Evolutionary conservation across 1,140 invertebrate genomes (phyloP), one percentile per base, ranked within the genome.

Genomic region (Chrysoperla carnea): DNA sequence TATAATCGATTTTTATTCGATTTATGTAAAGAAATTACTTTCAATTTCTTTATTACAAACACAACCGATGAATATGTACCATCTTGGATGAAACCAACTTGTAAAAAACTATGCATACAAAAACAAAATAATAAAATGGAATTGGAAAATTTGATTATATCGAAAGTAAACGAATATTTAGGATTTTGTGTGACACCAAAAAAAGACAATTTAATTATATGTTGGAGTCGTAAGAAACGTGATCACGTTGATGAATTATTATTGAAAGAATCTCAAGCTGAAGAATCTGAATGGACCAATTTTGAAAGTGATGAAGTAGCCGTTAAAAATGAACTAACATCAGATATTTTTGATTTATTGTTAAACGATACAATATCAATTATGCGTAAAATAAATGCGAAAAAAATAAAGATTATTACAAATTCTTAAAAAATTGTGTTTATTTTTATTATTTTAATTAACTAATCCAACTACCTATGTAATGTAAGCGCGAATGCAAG

Each of bases 221-320:
- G 72, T 50, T 78, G 75, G 68, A 72, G 74, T 41, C 61, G 73
- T 8, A 82, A 82, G 56, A 73, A 77, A 50, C 61, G 77, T 29
- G 79, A 84, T 50, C 66, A 73, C 44, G 78, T 84, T 0, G 80
- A 84, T 55, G 74, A 78, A 48, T 59, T 83, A 36, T 56, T 84
- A 29, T 71, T 80, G 2, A 58, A 71, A 36, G 80, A 83, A 56
- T 66, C 76, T 12, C 71, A 75, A 44, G 72, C 72, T 27, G 78
- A 82, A 51, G 80, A 84, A 56, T 60, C 69, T 6, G 67, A 75
- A 39, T 84, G 80, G 79, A 73, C 76, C 0, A 75, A 78, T 51
- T 83, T 78, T 52, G 73, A 78, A 52, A 62, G 72, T 14, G 79
- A 82, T 52, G 78, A 81, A 53, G 53, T 75, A 2, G 64, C 69